Percentiles rank a stretch among this genome's conserved stretches.
phyloP scores from a whole-genome alignment of 2,888 invertebrate genomes.

The Cryptops parisi region DNA sequence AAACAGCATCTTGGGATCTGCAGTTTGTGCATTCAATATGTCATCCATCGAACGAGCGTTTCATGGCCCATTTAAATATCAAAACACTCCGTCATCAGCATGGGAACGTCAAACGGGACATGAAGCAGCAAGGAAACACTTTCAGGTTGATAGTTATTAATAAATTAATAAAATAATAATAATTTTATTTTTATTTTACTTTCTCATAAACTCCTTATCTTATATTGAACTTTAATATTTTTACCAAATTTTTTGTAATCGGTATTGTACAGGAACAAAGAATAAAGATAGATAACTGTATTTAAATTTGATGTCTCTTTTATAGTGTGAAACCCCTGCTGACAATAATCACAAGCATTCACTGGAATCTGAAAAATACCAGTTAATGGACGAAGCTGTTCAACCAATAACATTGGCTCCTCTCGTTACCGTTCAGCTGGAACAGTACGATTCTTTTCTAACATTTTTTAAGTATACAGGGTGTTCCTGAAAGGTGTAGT shows the following conservation, averaged over 20 bases:
- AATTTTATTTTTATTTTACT: not conserved
- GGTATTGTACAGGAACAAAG: too few species aligned
- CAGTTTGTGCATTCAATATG: slow-evolving; percentile 80
- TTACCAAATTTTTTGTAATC: too few species aligned
- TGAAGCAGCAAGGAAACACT: slow-evolving; percentile 39
- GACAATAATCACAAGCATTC: slow-evolving; percentile 18
- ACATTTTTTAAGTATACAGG: too few species aligned
- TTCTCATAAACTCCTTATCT: not conserved
- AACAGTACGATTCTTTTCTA: slow-evolving; percentile 31
- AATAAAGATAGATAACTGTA: too few species aligned
- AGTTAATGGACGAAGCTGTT: slow-evolving; percentile 74
- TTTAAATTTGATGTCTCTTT: slow-evolving; percentile 2
- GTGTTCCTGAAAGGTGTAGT: too few species aligned
- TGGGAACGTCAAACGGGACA: slow-evolving; percentile 54
- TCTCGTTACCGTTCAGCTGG: slow-evolving; percentile 51
- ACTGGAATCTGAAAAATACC: slow-evolving; percentile 45
- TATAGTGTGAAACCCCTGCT: slow-evolving; percentile 21
- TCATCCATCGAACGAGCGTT: slow-evolving; percentile 64
- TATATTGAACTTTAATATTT: not conserved
- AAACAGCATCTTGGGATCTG: slow-evolving; percentile 79
- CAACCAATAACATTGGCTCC: slow-evolving; percentile 56
- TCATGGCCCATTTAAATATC: slow-evolving; percentile 71
- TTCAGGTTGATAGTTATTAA: slow-evolving; percentile 30
- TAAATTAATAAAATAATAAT: not conserved
- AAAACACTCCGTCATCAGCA: slow-evolving; percentile 54